Evolutionary conservation across 1,140 invertebrate genomes (phyloP).

Genomic region (Zeugodacus cucurbitae): DNA sequence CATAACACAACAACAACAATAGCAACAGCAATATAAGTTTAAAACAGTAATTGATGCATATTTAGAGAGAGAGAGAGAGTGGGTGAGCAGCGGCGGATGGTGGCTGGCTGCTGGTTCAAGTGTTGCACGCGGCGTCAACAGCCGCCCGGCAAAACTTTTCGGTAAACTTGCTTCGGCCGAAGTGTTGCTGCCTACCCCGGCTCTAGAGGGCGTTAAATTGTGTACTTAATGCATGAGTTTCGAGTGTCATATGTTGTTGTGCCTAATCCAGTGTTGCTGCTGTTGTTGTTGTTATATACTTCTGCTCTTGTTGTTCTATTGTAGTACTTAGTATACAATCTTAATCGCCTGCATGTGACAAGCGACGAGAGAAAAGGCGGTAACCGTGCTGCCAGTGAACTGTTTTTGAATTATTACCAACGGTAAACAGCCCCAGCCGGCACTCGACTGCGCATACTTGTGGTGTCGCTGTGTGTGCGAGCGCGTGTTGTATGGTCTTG

Average conservation of each 20-base stretch:
- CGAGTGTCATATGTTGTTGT: constrained; percentile 22
- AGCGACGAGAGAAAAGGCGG: constrained; percentile 49
- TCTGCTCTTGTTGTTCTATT: constrained; percentile 27
- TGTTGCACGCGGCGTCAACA: constrained; percentile 29
- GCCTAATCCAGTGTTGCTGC: constrained; percentile 2
- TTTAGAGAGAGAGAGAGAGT: neutral
- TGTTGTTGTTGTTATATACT: neutral
- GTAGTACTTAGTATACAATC: neutral
- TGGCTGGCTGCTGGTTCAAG: neutral
- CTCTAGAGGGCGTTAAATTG: constrained; percentile 16
- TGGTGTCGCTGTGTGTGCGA: neutral
- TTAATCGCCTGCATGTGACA: constrained; percentile 46
- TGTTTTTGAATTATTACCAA: constrained; percentile 50
- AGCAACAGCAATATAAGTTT: constrained; percentile 54
- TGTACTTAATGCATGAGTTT: constrained; percentile 40
- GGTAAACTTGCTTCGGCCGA: neutral
- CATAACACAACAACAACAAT: neutral
- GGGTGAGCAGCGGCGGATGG: constrained; percentile 14
- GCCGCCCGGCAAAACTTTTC: neutral
- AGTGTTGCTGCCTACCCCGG: neutral
- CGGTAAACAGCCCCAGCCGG: neutral
- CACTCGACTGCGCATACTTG: neutral
- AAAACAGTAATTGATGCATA: constrained; percentile 51
- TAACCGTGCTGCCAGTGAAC: constrained; percentile 41
- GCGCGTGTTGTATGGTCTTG: neutral